A percentile compares a stretch with the other conserved stretches of the same genome.
phyloP scores from a whole-genome alignment of 2,797 vertebrate genomes.

The Mareca penelope region DNA sequence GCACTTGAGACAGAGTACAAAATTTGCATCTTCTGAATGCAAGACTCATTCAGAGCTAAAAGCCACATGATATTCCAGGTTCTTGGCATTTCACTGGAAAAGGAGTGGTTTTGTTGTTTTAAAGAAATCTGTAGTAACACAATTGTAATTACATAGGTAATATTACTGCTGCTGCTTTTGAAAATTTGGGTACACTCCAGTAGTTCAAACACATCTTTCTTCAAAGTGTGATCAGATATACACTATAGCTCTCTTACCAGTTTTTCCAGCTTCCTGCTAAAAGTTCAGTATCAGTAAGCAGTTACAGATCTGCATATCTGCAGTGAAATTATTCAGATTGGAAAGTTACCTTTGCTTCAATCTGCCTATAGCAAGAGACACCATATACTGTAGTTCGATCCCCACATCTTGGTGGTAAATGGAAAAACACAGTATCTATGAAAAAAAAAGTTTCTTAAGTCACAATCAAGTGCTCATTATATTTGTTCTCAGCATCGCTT shows the following conservation, averaged over 20 bases:
- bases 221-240: background rate
- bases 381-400: slow-evolving; percentile 91
- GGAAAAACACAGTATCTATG: slow-evolving; percentile 91
- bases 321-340: background rate
- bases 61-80: background rate
- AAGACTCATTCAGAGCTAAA: background rate
- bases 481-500: background rate
- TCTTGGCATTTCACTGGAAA: background rate
- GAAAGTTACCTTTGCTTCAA: slow-evolving; percentile 93
- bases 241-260: background rate
- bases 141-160: background rate
- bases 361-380: slow-evolving; percentile 96
- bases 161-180: background rate
- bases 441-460: background rate
- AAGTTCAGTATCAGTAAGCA: background rate
- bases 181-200: background rate
- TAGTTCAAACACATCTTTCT: background rate
- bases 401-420: slow-evolving; percentile 88
- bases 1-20: background rate
- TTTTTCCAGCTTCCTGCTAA: background rate
- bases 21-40: background rate
- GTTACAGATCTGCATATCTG: background rate
- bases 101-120: background rate
- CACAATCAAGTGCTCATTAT: background rate
- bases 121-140: background rate